phyloP scores from a whole-genome alignment of 2,888 invertebrate genomes.

The Eurytoma adleriae region DNA sequence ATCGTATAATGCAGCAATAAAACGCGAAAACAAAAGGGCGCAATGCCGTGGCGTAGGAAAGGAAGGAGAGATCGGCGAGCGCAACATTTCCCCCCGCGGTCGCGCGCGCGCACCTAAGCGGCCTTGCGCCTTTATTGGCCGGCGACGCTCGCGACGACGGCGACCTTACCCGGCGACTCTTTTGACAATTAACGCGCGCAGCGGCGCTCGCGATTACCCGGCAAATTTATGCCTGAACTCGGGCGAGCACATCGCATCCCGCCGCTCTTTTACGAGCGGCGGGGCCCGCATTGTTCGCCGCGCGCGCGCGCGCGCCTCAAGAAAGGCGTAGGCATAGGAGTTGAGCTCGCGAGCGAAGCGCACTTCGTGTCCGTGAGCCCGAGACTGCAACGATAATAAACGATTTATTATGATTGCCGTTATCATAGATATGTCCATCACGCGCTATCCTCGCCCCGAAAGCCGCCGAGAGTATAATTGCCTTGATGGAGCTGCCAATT shows the following conservation, averaged over 20 bases:
- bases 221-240: conserved; percentile 4
- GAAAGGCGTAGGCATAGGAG: conserved; percentile 8
- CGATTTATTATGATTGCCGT: conserved; percentile 55
- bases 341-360: neutral
- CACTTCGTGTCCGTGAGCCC: conserved; percentile 25
- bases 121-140: conserved; percentile 49
- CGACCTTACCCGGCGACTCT: conserved; percentile 31
- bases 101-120: too few species aligned
- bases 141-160: conserved; percentile 19
- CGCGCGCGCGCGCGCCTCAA: neutral
- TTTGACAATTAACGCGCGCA: conserved; percentile 17
- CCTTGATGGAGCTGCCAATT: conserved; percentile 39
- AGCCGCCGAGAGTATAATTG: conserved; percentile 51
- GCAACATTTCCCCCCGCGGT: too few species aligned
- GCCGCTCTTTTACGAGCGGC: too few species aligned
- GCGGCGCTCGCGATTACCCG: conserved; percentile 7
- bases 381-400: conserved; percentile 40
- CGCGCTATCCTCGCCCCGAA: conserved; percentile 43
- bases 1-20: too few species aligned
- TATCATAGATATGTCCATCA: conserved; percentile 41
- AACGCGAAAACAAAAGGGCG: too few species aligned
- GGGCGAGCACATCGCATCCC: too few species aligned
- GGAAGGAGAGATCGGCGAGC: too few species aligned
- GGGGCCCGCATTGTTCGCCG: neutral
- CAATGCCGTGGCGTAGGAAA: too few species aligned